Evolutionary conservation across 1,140 invertebrate species (phyloP), one percentile per base, ranked within the genome.

Genomic region (Ceratosolen fusciceps): DNA sequence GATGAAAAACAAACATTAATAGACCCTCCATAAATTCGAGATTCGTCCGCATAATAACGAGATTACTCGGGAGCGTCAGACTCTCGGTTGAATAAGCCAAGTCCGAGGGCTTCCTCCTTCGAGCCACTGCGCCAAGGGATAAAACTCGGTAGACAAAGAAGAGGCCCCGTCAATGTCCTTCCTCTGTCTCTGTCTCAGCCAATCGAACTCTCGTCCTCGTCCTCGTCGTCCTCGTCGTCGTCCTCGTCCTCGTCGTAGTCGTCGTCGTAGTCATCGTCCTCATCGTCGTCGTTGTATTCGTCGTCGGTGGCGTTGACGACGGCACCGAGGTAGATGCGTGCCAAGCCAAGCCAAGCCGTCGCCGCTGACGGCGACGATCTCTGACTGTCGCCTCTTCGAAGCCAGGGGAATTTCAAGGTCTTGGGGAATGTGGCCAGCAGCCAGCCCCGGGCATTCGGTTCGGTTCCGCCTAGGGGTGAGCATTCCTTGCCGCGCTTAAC

Each of bases 1-100:
- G 76, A 78, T 78, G 76, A 78, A 78, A 78, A 78, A 78, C 76
- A 78, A 78, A 78, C 76, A 78, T 78, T 78, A 78, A 78, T 78
- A 78, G 76, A 72, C 68, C 76, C 68, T 72, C 56, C 65, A 68
- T 62, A 62, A 78, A 78, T 78, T 78, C 77, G 68, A 67, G 58
- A 74, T 74, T 67, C 77, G 77, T 56, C 58, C 34, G 71, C 73
- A 74, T 74, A 74, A 79, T 79, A 79, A 79, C 77, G 73, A 79
- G 77, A 79, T 79, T 79, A 79, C 77, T 67, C 49, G 31, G 67
- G 65, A 68, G 47, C 67, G 49, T 9, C 37, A 71, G 19, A 43
- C 56, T 29, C 34, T n/a, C 52, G 54, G 37, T 78, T 58, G 75
- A 77, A 58, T 77, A 77, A 76, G 75, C 75, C 75, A 78, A 78